Evolutionary conservation across 2,113 vertebrate genomes (phyloP).

Genomic region (Dipodomys stephensi): DNA sequence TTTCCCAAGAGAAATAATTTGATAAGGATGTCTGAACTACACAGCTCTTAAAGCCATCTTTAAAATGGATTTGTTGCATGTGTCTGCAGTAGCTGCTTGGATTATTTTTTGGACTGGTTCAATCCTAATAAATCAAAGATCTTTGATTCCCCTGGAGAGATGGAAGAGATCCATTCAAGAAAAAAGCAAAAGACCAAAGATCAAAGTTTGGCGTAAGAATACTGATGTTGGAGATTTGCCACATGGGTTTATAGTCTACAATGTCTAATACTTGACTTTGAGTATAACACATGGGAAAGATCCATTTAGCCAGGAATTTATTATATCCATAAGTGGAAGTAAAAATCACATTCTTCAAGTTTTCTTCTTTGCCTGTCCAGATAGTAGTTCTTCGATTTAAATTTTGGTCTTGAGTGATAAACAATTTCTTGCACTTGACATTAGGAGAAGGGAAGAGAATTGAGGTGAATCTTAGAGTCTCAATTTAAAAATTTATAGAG

Average conservation of each 20-base stretch:
- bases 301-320: neutral
- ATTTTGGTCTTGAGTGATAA: neutral
- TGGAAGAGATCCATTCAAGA: constrained; percentile 47
- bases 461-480: neutral
- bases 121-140: constrained; percentile 49
- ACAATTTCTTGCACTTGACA: neutral
- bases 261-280: constrained; percentile 12
- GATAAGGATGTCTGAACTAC: neutral
- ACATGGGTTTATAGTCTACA: neutral
- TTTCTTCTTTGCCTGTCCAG: neutral
- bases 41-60: neutral
- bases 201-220: constrained; percentile 21
- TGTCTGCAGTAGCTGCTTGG: neutral
- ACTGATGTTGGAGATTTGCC: constrained; percentile 56
- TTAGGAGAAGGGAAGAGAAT: neutral
- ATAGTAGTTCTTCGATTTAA: constrained; percentile 6
- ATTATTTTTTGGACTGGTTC: neutral
- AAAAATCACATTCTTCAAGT: neutral
- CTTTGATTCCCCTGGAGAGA: neutral
- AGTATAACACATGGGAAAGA: neutral
- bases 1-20: neutral
- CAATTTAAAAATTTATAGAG: neutral
- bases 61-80: neutral
- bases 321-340: neutral
- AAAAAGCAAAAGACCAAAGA: constrained; percentile 41